These are phyloP conservation scores for Caradrina clavipalpis DNA, from an alignment of 2,888 invertebrate genomes.

Conservation along the genomic window DNA sequence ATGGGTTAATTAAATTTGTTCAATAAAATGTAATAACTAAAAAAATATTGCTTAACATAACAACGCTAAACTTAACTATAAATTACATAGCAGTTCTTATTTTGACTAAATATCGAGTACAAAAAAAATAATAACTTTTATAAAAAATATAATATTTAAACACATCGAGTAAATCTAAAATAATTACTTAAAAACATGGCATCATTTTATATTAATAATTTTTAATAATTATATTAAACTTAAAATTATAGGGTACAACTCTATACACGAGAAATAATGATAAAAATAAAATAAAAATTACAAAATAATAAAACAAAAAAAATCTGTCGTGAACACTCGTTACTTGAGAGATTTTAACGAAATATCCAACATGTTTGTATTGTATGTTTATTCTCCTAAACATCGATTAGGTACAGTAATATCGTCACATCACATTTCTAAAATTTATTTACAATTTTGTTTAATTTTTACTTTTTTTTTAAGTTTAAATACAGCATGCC, in stretches of 20 bases:
- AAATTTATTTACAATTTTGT: constrained; percentile 83
- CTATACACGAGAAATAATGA: constrained; percentile 65
- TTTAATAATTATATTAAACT: constrained; percentile 68
- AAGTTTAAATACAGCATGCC: constrained; percentile 83
- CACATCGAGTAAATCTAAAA: constrained; percentile 84
- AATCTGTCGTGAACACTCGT: constrained; percentile 77
- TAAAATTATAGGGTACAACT: constrained; percentile 69
- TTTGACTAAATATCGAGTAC: constrained; percentile 85
- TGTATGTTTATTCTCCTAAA: constrained; percentile 77
- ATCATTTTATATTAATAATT: constrained; percentile 81
- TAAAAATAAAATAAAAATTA: constrained; percentile 64
- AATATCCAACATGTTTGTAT: constrained; percentile 64
- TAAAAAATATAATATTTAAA: constrained; percentile 90
- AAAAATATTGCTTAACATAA: constrained; percentile 83
- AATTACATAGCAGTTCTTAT: constrained; percentile 83
- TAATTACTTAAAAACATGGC: constrained; percentile 89
- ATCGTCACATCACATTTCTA: constrained; percentile 87
- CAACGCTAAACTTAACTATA: constrained; percentile 85
- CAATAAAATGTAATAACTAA: constrained; percentile 80
- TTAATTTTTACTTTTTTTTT: constrained; percentile 68
- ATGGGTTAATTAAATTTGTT: constrained; percentile 85
- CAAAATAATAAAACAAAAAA: constrained; percentile 68
- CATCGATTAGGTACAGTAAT: constrained; percentile 85
- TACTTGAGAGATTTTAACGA: constrained; percentile 58
- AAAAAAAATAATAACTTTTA: constrained; percentile 88